phyloP scores from a whole-genome alignment of 2,113 vertebrate genomes.

The Tychaedon coryphoeus region DNA sequence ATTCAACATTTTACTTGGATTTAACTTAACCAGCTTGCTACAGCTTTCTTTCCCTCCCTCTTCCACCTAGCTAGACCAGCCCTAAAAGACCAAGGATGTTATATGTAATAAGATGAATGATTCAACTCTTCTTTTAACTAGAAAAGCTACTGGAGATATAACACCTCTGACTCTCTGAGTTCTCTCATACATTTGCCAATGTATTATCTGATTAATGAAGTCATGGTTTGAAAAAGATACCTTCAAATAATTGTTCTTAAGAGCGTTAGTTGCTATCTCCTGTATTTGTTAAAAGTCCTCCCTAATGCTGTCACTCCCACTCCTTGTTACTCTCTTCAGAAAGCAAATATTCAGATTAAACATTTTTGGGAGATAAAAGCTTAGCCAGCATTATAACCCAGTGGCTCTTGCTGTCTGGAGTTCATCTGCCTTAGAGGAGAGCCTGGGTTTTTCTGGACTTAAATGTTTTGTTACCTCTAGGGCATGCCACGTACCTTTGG shows the following conservation, averaged over 20 bases:
- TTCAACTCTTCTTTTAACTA: neutral
- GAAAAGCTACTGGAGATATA: neutral
- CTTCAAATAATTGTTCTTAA: neutral
- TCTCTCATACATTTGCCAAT: neutral
- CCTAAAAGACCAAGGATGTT: neutral
- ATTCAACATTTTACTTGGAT: neutral
- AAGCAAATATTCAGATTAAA: neutral
- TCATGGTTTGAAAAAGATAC: neutral
- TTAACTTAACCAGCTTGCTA: neutral
- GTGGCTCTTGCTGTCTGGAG: neutral
- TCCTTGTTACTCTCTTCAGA: neutral
- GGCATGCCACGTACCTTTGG: fast-evolving
- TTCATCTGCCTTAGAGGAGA: neutral
- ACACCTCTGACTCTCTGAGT: neutral
- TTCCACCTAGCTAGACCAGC: neutral
- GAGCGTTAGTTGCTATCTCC: neutral
- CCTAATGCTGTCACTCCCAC: neutral
- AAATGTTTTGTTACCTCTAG: neutral
- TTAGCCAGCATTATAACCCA: neutral
- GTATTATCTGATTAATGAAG: neutral
- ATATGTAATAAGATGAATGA: neutral
- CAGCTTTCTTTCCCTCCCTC: neutral
- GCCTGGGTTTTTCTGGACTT: neutral
- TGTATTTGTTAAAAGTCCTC: neutral
- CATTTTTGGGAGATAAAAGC: neutral